These are phyloP conservation scores for Boloria euphrosyne DNA, from an alignment of 2,888 invertebrate species.

Conservation along the genomic window DNA sequence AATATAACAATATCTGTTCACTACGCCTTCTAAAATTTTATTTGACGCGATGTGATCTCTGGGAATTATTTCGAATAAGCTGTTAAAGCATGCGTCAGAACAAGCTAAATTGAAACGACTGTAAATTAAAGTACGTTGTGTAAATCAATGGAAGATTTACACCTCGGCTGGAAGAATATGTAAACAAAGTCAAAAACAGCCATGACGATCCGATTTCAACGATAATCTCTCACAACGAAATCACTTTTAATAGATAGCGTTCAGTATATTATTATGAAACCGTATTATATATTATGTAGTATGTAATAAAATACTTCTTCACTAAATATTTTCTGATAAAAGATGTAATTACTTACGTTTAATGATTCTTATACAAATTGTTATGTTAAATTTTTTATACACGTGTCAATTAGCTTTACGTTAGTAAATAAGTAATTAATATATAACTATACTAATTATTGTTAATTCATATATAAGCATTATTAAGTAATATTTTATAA, in stretches of 20 bases:
- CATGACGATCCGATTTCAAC: constrained; percentile 45
- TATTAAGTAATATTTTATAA: too few relatives aligned
- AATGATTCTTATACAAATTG: too few relatives aligned
- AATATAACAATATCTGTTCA: neutral
- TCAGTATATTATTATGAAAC: neutral
- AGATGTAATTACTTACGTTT: too few relatives aligned
- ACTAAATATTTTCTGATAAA: too few relatives aligned
- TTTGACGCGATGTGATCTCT: constrained; percentile 23
- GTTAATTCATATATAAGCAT: too few relatives aligned
- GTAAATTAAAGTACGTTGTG: constrained; percentile 63
- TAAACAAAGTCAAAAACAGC: constrained; percentile 49
- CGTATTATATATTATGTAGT: constrained; percentile 20
- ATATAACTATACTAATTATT: too few relatives aligned
- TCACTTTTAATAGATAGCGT: constrained; percentile 16
- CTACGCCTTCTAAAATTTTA: constrained; percentile 8
- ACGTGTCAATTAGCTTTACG: too few relatives aligned
- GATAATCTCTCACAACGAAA: constrained; percentile 21
- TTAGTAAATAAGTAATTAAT: too few relatives aligned
- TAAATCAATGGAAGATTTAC: constrained; percentile 71
- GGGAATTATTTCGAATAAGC: constrained; percentile 33
- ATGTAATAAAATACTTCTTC: constrained; percentile 8
- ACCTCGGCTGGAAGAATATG: constrained; percentile 49
- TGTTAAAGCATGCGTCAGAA: constrained; percentile 41
- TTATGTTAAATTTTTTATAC: too few relatives aligned
- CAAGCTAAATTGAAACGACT: constrained; percentile 56